Percentiles rank a stretch among this genome's conserved stretches.
phyloP scores from a whole-genome alignment of 2,888 invertebrate genomes.

The Caenorhabditis sp. region DNA sequence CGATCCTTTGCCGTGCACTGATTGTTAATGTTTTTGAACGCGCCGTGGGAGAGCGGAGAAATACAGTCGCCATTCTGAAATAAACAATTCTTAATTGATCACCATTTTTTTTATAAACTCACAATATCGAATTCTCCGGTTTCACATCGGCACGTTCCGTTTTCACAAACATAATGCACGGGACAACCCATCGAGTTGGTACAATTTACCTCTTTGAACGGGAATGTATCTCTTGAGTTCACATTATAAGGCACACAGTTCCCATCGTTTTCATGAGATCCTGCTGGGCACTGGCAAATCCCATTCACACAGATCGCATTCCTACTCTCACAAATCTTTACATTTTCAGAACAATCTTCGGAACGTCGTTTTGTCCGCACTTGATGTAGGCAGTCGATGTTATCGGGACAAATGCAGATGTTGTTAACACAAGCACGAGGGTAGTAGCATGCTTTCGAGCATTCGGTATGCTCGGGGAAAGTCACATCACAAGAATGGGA shows the following conservation, averaged over 20 bases:
- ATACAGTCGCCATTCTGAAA: conserved; percentile 64
- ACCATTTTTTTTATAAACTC: too few species aligned
- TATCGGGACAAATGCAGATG: conserved; percentile 49
- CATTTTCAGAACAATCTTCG: conserved; percentile 56
- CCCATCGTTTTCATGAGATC: conserved; percentile 51
- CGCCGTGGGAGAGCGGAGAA: conserved; percentile 33
- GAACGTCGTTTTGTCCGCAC: conserved; percentile 13
- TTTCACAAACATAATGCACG: conserved; percentile 42
- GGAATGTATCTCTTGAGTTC: not conserved
- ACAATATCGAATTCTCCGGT: conserved; percentile 53
- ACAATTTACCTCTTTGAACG: conserved; percentile 12
- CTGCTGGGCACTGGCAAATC: conserved; percentile 66
- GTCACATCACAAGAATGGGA: conserved; percentile 37
- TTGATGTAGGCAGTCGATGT: conserved; percentile 25
- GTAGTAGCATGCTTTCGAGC: conserved; percentile 40
- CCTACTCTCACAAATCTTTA: conserved; percentile 62
- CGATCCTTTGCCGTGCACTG: conserved; percentile 69
- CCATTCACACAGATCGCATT: conserved; percentile 67
- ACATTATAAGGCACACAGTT: conserved; percentile 24
- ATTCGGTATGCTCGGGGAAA: conserved; percentile 31
- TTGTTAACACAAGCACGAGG: conserved; percentile 49
- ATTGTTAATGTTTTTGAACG: conserved; percentile 67
- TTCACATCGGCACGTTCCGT: conserved; percentile 60
- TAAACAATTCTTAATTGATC: not conserved
- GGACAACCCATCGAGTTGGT: conserved; percentile 29